These are phyloP conservation scores for Minunthozetes semirufus DNA, from an alignment of 2,888 invertebrate species.

Conservation along the genomic window DNA sequence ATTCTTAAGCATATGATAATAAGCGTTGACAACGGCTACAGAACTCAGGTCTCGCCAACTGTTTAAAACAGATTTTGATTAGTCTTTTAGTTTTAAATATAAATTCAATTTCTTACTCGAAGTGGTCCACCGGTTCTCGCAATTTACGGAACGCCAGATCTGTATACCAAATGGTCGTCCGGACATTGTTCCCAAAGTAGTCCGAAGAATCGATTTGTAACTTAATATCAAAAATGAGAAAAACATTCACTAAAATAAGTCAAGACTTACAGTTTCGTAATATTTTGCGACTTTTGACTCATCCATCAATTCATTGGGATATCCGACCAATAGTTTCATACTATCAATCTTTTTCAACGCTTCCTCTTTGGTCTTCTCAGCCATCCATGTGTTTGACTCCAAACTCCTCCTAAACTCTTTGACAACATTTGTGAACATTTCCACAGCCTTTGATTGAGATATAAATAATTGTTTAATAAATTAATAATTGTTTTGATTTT, in stretches of 20 bases:
- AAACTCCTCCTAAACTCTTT: conserved; percentile 72
- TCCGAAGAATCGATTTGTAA: not conserved
- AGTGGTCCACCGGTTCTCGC: conserved; percentile 2
- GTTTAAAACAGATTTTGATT: not conserved
- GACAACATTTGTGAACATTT: conserved; percentile 79
- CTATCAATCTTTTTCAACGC: conserved; percentile 34
- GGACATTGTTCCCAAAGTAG: not conserved
- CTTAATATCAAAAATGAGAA: not conserved
- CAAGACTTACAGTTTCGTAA: conserved; percentile 40
- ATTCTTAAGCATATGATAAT: conserved; percentile 76
- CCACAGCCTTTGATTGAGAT: conserved; percentile 46
- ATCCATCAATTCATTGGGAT: conserved; percentile 42
- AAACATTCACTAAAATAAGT: not conserved
- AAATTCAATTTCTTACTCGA: not conserved
- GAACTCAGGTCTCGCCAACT: conserved; percentile 71
- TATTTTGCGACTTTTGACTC: conserved; percentile 37
- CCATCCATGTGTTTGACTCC: conserved; percentile 81
- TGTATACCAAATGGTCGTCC: not conserved
- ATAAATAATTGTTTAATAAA: too few relatives aligned
- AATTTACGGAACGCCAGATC: not conserved
- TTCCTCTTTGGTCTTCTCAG: conserved; percentile 60
- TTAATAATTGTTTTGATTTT: too few relatives aligned
- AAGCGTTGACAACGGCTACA: conserved; percentile 77
- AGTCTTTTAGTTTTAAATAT: not conserved
- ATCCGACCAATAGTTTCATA: conserved; percentile 42